Conservation (phyloP, 2,113 vertebrate species). For the Athene noctua region DNA sequence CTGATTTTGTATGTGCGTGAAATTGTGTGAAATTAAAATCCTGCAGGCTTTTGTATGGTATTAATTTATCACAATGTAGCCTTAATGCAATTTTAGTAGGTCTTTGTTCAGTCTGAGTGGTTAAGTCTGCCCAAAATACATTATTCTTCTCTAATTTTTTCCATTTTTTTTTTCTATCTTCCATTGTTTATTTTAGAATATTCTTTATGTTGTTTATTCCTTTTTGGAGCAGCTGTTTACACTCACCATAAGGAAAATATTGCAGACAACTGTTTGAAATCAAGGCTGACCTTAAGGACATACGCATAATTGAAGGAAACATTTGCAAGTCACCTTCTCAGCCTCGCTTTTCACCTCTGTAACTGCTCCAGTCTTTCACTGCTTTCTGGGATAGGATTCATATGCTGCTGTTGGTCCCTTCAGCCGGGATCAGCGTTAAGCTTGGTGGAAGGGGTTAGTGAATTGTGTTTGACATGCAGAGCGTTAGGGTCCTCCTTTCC, state of each 20-base stretch:
- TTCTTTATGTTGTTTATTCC: background rate
- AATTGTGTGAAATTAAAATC: slow-evolving; percentile 58
- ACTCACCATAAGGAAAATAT: background rate
- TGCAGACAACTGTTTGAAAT: background rate
- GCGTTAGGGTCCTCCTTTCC: background rate
- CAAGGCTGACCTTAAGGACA: background rate
- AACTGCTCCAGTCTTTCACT: background rate
- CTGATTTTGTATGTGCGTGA: background rate
- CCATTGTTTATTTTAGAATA: background rate
- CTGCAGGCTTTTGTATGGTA: background rate
- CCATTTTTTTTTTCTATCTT: background rate
- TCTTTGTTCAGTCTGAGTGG: slow-evolving; percentile 3
- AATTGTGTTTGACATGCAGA: background rate
- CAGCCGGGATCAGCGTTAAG: background rate
- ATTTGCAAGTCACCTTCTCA: background rate
- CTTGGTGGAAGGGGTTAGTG: background rate
- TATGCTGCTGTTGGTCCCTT: background rate
- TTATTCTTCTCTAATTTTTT: background rate
- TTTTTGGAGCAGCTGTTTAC: background rate
- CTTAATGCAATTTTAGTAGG: slow-evolving; percentile 8
- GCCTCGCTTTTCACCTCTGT: background rate
- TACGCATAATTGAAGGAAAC: background rate
- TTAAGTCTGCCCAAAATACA: background rate
- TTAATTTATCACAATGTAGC: slow-evolving; percentile 9
- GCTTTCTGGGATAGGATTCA: accelerated